Conservation (phyloP, 2,113 vertebrate species). For the Colistium nudipinnis region DNA sequence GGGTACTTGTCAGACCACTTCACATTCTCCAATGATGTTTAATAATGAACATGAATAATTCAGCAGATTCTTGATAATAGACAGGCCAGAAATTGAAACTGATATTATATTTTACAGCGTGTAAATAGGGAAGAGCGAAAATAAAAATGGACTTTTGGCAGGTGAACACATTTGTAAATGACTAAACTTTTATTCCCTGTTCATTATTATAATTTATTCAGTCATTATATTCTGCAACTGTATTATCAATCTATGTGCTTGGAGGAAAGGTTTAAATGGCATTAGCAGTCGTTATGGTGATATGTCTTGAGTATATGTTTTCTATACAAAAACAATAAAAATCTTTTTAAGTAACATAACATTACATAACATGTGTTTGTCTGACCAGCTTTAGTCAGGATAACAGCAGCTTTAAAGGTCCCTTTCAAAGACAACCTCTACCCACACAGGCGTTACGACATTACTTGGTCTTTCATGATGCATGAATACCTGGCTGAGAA, state of each 20-base stretch:
- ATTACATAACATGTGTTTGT: no score
- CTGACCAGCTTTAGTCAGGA: no score
- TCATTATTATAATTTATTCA: not conserved
- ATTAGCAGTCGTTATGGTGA: not conserved
- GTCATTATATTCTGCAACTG: not conserved
- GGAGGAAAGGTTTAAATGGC: not conserved
- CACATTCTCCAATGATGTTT: conserved; percentile 23
- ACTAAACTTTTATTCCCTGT: no score
- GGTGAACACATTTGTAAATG: no score
- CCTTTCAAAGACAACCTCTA: not conserved
- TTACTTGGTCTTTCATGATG: not conserved
- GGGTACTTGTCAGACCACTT: conserved; percentile 37
- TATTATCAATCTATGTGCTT: not conserved
- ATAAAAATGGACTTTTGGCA: conserved; percentile 12
- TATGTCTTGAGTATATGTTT: no score
- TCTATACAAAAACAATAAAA: not conserved
- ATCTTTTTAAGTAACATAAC: no score
- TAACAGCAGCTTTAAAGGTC: no score
- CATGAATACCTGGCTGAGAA: no score
- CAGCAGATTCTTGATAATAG: conserved; percentile 25
- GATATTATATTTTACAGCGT: conserved; percentile 22
- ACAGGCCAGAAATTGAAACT: conserved; percentile 5
- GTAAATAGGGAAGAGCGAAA: not conserved
- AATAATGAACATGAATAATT: conserved; percentile 61
- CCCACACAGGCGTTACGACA: not conserved